Evolutionary conservation across 35 echinoderm and acorn worm species (phyloP), one percentile per base, ranked within the genome.

Genomic region (Holothuria glaberrima): DNA sequence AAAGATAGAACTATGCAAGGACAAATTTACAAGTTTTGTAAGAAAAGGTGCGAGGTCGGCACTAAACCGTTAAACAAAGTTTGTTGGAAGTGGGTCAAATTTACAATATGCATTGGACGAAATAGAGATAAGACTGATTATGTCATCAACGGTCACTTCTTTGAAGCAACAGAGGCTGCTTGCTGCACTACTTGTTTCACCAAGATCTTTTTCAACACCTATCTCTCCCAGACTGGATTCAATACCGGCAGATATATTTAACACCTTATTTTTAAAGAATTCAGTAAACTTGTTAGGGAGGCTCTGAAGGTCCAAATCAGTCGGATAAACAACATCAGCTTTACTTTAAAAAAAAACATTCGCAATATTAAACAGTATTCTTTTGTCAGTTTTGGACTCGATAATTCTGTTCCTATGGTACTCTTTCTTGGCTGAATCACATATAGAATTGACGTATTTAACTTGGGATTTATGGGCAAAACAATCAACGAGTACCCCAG

Each of bases 51-150:
- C 32, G 1, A 71, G 28, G 20, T 71, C 13, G 13, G 68, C 22
- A 71, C 68, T 31, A 16, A 22, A 71, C 29, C 6, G 75, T 10
- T 66, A 4, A 22, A 24, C 28, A 66, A 4, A 24, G 21, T 66
- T 66, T 66, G 21, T n/a, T n/a, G n/a, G n/a, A n/a, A n/a, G n/a
- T n/a, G n/a, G n/a, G n/a, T n/a, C n/a, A n/a, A n/a, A n/a, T 32
- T 75, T 75, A 75, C 75, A 80, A 41, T 80, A 80, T 80, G 75
- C 75, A 48, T 6, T 80, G 16, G 75, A 48, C 3, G 75, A 80
- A 0, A 48, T 18, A 48, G 14, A 29, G 20, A 80, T 80, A 12
- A 80, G n/a, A n/a, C n/a, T n/a, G n/a, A n/a, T n/a, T n/a, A n/a
- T n/a, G n/a, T n/a, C n/a, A n/a, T n/a, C n/a, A 66, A 66, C 63